Base-by-base conservation (phyloP, 2,888 invertebrate genomes). In the Andricus quercusramuli region DNA sequence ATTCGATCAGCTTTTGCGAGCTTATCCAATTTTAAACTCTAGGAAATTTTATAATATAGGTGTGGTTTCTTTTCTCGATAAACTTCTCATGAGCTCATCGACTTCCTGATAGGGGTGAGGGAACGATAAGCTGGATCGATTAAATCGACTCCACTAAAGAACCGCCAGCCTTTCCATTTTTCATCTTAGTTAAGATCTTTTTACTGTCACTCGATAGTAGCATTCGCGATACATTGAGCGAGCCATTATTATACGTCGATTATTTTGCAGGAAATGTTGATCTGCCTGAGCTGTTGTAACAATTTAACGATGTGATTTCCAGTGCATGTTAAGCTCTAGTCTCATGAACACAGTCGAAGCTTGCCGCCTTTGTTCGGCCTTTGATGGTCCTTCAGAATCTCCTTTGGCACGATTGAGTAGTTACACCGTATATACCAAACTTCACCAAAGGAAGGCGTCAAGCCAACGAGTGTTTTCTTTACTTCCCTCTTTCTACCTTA, bases 51-150 rank as follows among this genome's bases (percentile, higher is more conserved):
- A n/a, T 22, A 56, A 22, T 56, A 22, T 56, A 56, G 56, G n/a
- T 56, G n/a, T n/a, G 56, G 56, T n/a, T n/a, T 56, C 56, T 56
- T 56, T n/a, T 2, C 20, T 47, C 47, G 15, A 15, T 9, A 56
- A 56, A n/a, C 56, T 56, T 56, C 56, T 56, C n/a, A n/a, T 2
- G 9, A 56, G 56, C 56, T 56, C 56, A 9, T n/a, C n/a, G 56
- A 56, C 56, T 56, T 56, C n/a, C 56, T n/a, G 11, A 20, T 56
- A 56, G n/a, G n/a, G 56, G n/a, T 22, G 56, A 41, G 22, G 67
- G 22, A 67, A 67, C 67, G 67, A 67, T 67, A 67, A 67, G 41
- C 67, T 67, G 67, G 5, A 41, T 67, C 67, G 67, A 67, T n/a
- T 41, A 67, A 67, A 67, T 41, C 37, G 15, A 67, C 41, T 41